Percentiles rank a stretch among this genome's conserved stretches.
Evolutionary conservation across 2,797 vertebrate species (phyloP).

Genomic region (Ficedula albicollis): DNA sequence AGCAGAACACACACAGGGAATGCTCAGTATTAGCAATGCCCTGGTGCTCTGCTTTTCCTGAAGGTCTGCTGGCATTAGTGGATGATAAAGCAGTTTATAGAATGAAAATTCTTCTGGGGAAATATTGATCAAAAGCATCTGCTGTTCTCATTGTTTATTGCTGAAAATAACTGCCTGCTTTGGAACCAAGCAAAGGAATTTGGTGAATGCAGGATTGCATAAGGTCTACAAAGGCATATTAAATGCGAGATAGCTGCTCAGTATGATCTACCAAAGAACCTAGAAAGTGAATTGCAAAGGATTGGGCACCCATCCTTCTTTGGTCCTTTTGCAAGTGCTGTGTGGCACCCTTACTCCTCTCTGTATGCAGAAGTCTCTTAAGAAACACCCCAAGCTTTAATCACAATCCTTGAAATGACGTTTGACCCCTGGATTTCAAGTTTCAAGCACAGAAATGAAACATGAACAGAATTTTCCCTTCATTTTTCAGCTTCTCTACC

Average conservation of each 20-base stretch:
- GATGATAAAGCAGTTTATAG: neutral
- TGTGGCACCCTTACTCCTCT: neutral
- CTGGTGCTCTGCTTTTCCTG: neutral
- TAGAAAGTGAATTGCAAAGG: neutral
- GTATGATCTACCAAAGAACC: neutral
- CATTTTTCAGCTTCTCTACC: neutral
- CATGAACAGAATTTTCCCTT: constrained; percentile 32
- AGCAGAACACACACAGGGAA: neutral
- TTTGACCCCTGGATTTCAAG: neutral
- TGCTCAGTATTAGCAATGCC: neutral
- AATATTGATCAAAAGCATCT: neutral
- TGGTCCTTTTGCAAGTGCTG: neutral
- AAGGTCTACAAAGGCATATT: neutral
- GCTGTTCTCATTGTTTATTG: neutral
- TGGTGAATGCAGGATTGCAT: neutral
- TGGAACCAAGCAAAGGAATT: neutral
- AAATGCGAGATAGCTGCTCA: neutral
- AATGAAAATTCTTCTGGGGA: neutral
- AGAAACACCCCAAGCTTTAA: neutral
- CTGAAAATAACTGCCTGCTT: neutral
- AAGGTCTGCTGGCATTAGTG: neutral
- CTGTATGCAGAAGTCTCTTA: neutral
- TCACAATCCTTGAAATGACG: neutral
- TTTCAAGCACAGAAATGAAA: constrained; percentile 6
- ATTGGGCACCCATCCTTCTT: neutral